A percentile compares a stretch with the other conserved stretches of the same genome.
These are phyloP conservation scores for Microplitis deprimator DNA, from an alignment of 2,888 invertebrate species.

Conservation along the genomic window DNA sequence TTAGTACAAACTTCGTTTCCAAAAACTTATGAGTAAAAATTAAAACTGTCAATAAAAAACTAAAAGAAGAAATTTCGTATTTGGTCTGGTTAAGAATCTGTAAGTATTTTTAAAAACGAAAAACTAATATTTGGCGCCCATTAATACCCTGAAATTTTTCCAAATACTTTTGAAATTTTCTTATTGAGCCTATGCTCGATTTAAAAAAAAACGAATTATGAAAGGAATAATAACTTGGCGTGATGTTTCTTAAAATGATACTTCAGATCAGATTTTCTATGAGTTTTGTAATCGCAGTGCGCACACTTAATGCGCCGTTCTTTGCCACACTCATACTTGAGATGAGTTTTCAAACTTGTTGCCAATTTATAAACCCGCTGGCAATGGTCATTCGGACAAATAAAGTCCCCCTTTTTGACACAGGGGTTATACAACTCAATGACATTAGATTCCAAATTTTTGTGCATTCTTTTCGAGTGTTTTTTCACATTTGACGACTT, in stretches of 20 bases:
- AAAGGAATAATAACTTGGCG: no score
- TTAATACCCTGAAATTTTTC: no score
- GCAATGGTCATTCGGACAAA: background rate
- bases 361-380: background rate
- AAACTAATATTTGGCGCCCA: no score
- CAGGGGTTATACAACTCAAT: background rate
- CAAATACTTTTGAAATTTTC: no score
- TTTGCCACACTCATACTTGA: background rate
- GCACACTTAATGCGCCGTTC: background rate
- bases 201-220: no score
- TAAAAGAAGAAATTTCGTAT: no score
- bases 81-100: no score
- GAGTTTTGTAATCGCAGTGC: background rate
- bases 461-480: slow-evolving; percentile 53
- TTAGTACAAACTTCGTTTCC: no score
- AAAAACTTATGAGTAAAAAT: no score
- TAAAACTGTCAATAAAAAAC: no score
- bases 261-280: background rate
- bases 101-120: no score
- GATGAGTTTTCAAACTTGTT: background rate
- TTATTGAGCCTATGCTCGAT: no score
- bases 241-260: background rate
- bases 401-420: background rate
- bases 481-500: slow-evolving; percentile 57
- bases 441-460: background rate